phyloP scores from a whole-genome alignment of 2,888 invertebrate species.

The Masnerella sp. region DNA sequence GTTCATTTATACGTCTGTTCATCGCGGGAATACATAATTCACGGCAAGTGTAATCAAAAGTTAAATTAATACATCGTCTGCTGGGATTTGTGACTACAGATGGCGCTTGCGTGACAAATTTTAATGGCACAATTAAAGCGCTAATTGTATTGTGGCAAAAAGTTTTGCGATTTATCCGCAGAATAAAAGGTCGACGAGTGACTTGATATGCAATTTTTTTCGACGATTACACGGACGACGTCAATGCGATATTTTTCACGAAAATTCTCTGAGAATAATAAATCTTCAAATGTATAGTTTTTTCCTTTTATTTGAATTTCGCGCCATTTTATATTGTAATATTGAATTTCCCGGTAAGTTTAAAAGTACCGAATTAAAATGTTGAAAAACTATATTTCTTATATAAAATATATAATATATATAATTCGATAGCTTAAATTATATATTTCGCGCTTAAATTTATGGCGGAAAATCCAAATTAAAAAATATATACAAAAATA shows the following conservation, averaged over 20 bases:
- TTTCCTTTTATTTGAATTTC: too few relatives aligned
- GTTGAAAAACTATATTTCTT: too few relatives aligned
- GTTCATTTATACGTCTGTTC: slow-evolving; percentile 33
- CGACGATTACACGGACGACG: slow-evolving; percentile 1
- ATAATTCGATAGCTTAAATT: too few relatives aligned
- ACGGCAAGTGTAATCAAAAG: slow-evolving; percentile 17
- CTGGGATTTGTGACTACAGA: slow-evolving; percentile 10
- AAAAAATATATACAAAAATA: too few relatives aligned
- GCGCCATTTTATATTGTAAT: too few relatives aligned
- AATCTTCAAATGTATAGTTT: too few relatives aligned
- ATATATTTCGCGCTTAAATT: too few relatives aligned
- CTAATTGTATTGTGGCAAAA: slow-evolving; percentile 1
- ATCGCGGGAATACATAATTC: slow-evolving; percentile 11
- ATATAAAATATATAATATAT: too few relatives aligned
- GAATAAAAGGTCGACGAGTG: too few relatives aligned
- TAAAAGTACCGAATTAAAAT: background rate
- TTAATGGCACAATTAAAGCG: slow-evolving; percentile 17
- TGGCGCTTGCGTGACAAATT: slow-evolving; percentile 9
- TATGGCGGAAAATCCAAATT: background rate
- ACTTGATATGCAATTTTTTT: slow-evolving; percentile 6
- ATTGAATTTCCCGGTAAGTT: too few relatives aligned
- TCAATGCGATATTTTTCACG: slow-evolving; percentile 6
- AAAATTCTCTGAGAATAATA: too few relatives aligned
- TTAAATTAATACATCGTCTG: slow-evolving; percentile 21
- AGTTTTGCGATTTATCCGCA: background rate